Percentiles rank a stretch among this genome's conserved stretches.
phyloP scores from a whole-genome alignment of 2,888 invertebrate species.

The Caenorhabditis wallacei region DNA sequence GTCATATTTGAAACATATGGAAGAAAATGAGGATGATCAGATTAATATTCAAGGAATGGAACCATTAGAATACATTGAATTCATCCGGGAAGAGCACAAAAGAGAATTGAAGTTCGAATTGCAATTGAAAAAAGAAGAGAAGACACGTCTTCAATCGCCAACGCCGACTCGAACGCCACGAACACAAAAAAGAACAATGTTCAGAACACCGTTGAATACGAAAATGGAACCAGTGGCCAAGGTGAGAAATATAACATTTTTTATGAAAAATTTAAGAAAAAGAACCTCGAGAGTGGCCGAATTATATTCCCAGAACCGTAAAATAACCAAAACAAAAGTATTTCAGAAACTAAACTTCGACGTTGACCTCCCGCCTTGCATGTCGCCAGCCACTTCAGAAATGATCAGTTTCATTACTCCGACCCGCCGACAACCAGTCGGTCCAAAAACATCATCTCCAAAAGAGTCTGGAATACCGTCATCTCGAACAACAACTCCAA shows the following conservation, averaged over 20 bases:
- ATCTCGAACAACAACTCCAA: conserved; percentile 32
- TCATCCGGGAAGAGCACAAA: conserved; percentile 51
- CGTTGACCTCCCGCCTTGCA: conserved; percentile 40
- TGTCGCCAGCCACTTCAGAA: conserved; percentile 54
- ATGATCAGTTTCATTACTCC: conserved; percentile 61
- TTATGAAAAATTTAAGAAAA: background rate
- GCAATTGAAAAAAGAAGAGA: conserved; percentile 56
- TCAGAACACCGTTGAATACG: conserved; percentile 52
- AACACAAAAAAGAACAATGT: conserved; percentile 50
- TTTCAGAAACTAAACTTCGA: conserved; percentile 56
- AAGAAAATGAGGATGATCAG: conserved; percentile 39
- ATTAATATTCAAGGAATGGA: conserved; percentile 48
- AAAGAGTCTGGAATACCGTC: conserved; percentile 1
- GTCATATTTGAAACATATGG: conserved; percentile 22
- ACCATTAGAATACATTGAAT: conserved; percentile 40
- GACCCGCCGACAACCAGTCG: conserved; percentile 29
- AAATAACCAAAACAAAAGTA: too few relatives aligned
- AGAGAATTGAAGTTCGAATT: conserved; percentile 49
- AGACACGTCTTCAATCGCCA: conserved; percentile 45
- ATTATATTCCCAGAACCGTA: too few relatives aligned
- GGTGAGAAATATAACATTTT: conserved; percentile 12
- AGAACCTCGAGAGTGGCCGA: too few relatives aligned
- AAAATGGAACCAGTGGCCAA: conserved; percentile 59
- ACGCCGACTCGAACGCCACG: conserved; percentile 37
- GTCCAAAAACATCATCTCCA: conserved; percentile 61